Conservation (phyloP, 23 tunicate genomes). For the Ciona savignyi region DNA sequence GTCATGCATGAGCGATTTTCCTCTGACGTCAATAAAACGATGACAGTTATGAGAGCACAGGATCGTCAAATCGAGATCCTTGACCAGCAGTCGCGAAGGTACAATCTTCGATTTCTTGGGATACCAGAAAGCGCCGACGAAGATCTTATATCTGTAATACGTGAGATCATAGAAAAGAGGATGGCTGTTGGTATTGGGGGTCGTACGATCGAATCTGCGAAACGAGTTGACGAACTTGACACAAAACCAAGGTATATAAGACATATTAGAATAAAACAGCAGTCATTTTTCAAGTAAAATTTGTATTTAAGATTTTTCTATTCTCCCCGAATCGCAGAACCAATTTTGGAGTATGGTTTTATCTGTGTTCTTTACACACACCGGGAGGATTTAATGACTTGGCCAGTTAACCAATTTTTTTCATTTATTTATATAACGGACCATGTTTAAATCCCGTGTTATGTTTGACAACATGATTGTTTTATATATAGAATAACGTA, state of each 20-base stretch:
- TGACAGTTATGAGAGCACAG: constrained; percentile 8
- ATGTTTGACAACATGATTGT: too few relatives aligned
- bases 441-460: too few relatives aligned
- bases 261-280: too few relatives aligned
- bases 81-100: constrained; percentile 53
- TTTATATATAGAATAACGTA: too few relatives aligned
- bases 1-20: constrained; percentile 18
- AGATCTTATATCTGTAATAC: constrained; percentile 11
- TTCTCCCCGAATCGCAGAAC: too few relatives aligned
- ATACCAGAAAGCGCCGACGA: constrained; percentile 41
- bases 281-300: too few relatives aligned
- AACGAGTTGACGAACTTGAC: constrained; percentile 11
- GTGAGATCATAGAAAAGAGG: constrained; percentile 19
- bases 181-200: constrained; percentile 19
- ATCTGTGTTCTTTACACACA: too few relatives aligned
- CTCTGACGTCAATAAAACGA: constrained; percentile 53
- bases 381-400: too few relatives aligned
- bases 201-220: constrained; percentile 32
- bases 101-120: constrained; percentile 50
- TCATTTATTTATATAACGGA: too few relatives aligned
- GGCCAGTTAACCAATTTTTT: too few relatives aligned
- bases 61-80: constrained; percentile 37
- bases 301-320: too few relatives aligned
- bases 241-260: constrained; percentile 24
- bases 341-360: too few relatives aligned